Evolutionary conservation across 2,797 vertebrate species (phyloP).

Genomic region (Manis pentadactyla): DNA sequence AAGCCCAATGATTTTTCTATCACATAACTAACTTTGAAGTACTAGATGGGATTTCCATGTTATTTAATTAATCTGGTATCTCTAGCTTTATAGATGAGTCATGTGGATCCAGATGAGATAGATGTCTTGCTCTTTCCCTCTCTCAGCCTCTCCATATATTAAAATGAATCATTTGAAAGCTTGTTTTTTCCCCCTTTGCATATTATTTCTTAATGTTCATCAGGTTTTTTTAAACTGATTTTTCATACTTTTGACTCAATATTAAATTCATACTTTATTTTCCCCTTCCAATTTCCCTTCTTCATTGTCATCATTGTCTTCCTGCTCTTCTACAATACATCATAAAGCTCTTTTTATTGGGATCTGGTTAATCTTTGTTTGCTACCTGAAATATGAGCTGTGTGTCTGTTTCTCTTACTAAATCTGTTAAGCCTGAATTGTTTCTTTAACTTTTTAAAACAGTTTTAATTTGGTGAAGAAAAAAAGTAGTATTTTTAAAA

Average conservation of each 20-base stretch:
- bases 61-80: conserved; percentile 55
- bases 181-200: not conserved
- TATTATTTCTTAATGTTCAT: conserved; percentile 36
- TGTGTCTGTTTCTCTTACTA: not conserved
- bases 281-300: not conserved
- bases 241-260: not conserved
- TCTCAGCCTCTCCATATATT: not conserved
- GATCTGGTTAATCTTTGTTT: not conserved
- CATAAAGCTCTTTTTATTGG: not conserved
- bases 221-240: not conserved
- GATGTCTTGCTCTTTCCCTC: conserved; percentile 13
- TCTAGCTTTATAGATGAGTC: conserved; percentile 36
- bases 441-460: conserved; percentile 31
- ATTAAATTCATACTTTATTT: conserved; percentile 8
- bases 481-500: not conserved
- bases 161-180: conserved; percentile 41
- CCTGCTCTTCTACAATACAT: not conserved
- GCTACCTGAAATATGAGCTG: not conserved
- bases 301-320: not conserved
- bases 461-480: conserved; percentile 14
- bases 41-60: not conserved
- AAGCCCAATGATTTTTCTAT: conserved; percentile 9
- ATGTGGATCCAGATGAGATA: not conserved
- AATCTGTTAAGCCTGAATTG: not conserved
- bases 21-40: not conserved